Base-by-base conservation (phyloP, 2,113 vertebrate species). In the Xiphophorus couchianus region DNA sequence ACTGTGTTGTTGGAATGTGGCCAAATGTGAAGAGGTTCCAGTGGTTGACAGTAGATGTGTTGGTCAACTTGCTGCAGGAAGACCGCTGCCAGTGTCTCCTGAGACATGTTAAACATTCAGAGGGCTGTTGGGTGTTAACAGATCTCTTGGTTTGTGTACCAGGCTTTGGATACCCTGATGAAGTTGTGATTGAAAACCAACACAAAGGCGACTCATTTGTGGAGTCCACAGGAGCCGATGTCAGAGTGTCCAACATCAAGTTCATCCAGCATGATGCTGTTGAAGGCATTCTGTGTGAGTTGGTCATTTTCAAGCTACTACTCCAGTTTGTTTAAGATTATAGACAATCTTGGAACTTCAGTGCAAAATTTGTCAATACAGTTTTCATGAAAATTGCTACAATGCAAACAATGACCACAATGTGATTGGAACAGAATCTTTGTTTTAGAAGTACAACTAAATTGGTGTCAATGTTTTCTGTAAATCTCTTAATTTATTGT, bases 221-320 rank as follows among this genome's bases (percentile, higher is more conserved):
- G 72, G 96, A 97, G 69, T 96, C 96, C 9, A 95, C 94, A 0
- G 98, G 96, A 62, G 87, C 85, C 0, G 87, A 94, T 42, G 78
- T 98, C 73, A 95, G 87, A 86, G 94, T 99, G 81, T 97, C 95
- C 68, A 96, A 90, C 90, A 81, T 99, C 73, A 99, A 99, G 88
- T 95, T 99, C 70, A 94, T 99, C 65, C 96, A 99, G 67, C 96
- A 96, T 15, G 96, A 96, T 76, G 96, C 96, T 9, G 94, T 97
- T 37, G 97, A 99, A 82, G 98, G 97, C 31, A 98, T 99, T 85
- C 90, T 99, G 85, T 96, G 98, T 99, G 92, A 97, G 97, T 97
- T 66, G 27, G 25, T 58, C 7, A n/a, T 58, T n/a, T 0, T 15
- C 37, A 3, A 27, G 1, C 29, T 63, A 19, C 44, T 19, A 17